Base-by-base conservation (phyloP, 2,113 vertebrate species). In the Tamias sibiricus region DNA sequence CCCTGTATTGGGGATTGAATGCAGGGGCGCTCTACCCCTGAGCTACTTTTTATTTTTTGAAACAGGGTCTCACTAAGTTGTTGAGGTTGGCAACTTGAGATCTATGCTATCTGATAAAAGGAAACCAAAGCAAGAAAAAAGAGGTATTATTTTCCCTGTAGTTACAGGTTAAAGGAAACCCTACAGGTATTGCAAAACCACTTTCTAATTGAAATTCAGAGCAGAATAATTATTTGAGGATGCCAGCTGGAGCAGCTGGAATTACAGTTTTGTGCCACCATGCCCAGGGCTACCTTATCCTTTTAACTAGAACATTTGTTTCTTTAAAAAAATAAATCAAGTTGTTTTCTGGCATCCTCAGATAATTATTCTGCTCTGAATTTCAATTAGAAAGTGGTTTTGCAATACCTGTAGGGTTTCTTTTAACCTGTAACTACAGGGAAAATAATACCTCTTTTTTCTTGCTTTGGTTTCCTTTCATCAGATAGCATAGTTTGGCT, bases 251-350 rank as follows among this genome's bases (percentile, higher is more conserved):
- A 68, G 32, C 35, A 32, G 32, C 32, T 68, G 66, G 32, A 16
- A n/a, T n/a, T 69, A 24, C 66, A 69, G 35, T 9, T 62, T 32
- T 69, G 35, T n/a, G 66, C 66, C 32, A 69, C 66, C 66, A 69
- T 0, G 16, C 32, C 22, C 17, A 24, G 66, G 13, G 35, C 35
- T 7, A n/a, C 32, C 6, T 69, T 7, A 19, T 69, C 66, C 32
- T n/a, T 49, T 37, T 32, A 86, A 81, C 13, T 84, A 20, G 81
- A 87, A 66, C 13, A 24, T 42, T 26, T 75, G 49, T 52, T 12
- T 80, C 64, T 76, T 49, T 77, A 52, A 93, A 57, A 94, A 96
- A 96, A 64, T 12, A 9, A 86, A 79, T 88, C 81, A 47, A 81
- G 44, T 40, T 68, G 44, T 92, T 68, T 89, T 80, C 49, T 37